Evolutionary conservation across 2,888 invertebrate genomes (phyloP).

Genomic region (Stegophylla sp.): DNA sequence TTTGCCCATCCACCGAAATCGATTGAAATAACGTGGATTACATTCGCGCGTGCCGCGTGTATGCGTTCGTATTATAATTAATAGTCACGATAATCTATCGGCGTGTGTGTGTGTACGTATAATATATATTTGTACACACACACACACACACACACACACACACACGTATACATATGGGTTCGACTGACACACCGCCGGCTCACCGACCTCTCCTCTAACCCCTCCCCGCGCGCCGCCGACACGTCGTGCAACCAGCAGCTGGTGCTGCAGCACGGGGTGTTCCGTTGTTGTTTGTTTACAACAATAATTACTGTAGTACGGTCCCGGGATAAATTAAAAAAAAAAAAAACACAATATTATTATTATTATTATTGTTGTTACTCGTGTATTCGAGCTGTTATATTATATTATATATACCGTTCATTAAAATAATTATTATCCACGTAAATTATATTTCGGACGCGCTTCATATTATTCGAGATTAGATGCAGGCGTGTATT

Average conservation of each 20-base stretch:
- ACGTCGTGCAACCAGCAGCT: too few relatives aligned
- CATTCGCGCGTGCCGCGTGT: too few relatives aligned
- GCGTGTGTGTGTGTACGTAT: neutral
- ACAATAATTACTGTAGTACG: constrained; percentile 21
- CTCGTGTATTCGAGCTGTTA: neutral
- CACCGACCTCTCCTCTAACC: neutral
- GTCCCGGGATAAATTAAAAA: constrained; percentile 26
- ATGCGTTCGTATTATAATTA: constrained; percentile 38
- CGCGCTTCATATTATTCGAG: neutral
- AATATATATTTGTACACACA: neutral
- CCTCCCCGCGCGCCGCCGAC: neutral
- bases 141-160: neutral
- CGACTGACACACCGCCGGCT: constrained; percentile 11
- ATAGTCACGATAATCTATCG: constrained; percentile 38
- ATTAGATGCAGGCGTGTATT: neutral
- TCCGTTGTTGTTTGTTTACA: constrained; percentile 26
- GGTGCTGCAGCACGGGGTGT: too few relatives aligned
- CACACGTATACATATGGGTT: neutral
- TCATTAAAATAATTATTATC: constrained; percentile 20
- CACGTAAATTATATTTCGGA: constrained; percentile 15
- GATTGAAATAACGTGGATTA: constrained; percentile 39
- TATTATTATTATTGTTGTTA: too few relatives aligned
- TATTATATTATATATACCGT: too few relatives aligned
- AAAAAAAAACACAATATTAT: too few relatives aligned
- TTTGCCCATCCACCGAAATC: constrained; percentile 1